A percentile compares a stretch with the other conserved stretches of the same genome.
These are phyloP conservation scores for Dione juno DNA, from an alignment of 2,888 invertebrate species.

Conservation along the genomic window DNA sequence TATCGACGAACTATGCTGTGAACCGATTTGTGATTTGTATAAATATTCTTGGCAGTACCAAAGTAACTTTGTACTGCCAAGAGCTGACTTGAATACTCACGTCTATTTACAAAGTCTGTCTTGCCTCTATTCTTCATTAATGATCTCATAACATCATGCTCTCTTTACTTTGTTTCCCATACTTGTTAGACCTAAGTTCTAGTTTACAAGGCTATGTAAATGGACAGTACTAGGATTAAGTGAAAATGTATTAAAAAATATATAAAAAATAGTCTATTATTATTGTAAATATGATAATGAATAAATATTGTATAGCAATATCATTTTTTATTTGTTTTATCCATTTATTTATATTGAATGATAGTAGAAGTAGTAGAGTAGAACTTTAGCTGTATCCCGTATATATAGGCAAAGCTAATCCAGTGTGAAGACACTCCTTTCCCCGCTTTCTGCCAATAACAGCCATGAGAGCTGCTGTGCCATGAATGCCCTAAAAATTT, in stretches of 20 bases:
- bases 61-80: constrained; percentile 37
- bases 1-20: constrained; percentile 51
- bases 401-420: no score
- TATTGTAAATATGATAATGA: constrained; percentile 74
- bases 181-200: constrained; percentile 46
- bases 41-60: constrained; percentile 43
- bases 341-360: no score
- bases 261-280: constrained; percentile 61
- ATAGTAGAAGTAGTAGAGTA: no score
- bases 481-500: no score
- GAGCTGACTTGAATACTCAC: constrained; percentile 47
- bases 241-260: constrained; percentile 64
- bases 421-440: no score
- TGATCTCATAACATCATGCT: constrained; percentile 55
- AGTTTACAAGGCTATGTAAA: constrained; percentile 52
- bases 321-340: constrained; percentile 32
- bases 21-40: constrained; percentile 53
- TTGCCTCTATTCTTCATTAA: constrained; percentile 48
- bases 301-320: constrained; percentile 66
- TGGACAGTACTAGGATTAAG: constrained; percentile 74
- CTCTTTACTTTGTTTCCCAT: constrained; percentile 50
- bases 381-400: no score
- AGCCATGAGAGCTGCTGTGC: no score
- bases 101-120: constrained; percentile 42
- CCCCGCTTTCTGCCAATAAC: no score